Percentiles rank a stretch among this genome's conserved stretches.
Evolutionary conservation across 2,888 invertebrate species (phyloP).

Genomic region (Arenicola marina): DNA sequence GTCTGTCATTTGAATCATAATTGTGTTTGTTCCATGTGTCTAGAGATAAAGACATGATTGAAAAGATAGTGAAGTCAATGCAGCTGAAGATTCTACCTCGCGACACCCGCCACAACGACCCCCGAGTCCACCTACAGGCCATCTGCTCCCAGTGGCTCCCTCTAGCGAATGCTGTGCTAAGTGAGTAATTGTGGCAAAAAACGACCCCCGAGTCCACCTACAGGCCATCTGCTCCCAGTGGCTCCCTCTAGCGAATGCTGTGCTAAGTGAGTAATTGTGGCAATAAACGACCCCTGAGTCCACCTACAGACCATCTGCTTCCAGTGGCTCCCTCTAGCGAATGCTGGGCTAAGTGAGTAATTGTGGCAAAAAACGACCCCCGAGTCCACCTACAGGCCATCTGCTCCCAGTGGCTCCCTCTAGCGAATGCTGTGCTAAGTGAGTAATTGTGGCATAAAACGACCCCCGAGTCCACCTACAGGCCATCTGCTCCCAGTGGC

Average conservation of each 20-base stretch:
- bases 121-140: conserved; percentile 77
- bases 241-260: conserved; percentile 82
- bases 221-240: conserved; percentile 85
- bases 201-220: conserved; percentile 77
- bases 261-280: conserved; percentile 66
- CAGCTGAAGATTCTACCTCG: conserved; percentile 73
- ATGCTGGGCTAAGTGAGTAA: too few species aligned
- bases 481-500: too few species aligned
- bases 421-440: too few species aligned
- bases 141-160: conserved; percentile 90
- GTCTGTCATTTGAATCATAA: too few species aligned
- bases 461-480: too few species aligned
- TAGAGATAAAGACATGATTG: conserved; percentile 60
- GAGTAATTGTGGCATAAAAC: too few species aligned
- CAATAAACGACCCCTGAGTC: too few species aligned
- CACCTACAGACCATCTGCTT: too few species aligned
- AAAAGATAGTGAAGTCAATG: conserved; percentile 65
- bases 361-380: too few species aligned
- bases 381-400: too few species aligned
- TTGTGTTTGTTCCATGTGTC: not conserved
- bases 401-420: too few species aligned
- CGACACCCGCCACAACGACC: conserved; percentile 77
- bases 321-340: too few species aligned
- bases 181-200: conserved; percentile 59
- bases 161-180: conserved; percentile 77